A percentile compares a stretch with the other conserved stretches of the same genome.
Conservation (phyloP, 2,113 vertebrate species). For the Rhinolophus sinicus region DNA sequence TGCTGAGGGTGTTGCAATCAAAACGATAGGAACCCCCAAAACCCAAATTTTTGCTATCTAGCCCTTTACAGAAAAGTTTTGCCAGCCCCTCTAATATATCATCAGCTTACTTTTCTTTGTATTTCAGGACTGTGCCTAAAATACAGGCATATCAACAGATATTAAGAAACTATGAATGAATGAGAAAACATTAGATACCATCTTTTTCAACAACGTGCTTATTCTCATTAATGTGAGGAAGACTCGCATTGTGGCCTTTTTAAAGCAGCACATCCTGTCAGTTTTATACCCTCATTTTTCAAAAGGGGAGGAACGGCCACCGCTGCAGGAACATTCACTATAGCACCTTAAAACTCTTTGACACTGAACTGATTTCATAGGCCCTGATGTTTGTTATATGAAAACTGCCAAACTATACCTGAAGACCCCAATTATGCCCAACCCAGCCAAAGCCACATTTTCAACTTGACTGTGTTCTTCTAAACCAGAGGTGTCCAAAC, state of each 20-base stretch:
- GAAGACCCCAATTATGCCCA: not conserved
- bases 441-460: not conserved
- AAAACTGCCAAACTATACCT: constrained; percentile 24
- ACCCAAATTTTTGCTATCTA: not conserved
- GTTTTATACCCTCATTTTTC: constrained; percentile 68
- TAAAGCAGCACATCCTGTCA: constrained; percentile 11
- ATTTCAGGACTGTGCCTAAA: not conserved
- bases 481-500: not conserved
- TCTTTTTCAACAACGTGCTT: not conserved
- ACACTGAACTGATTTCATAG: constrained; percentile 24
- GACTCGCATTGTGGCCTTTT: not conserved
- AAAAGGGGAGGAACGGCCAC: constrained; percentile 56
- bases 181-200: not conserved
- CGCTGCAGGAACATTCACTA: constrained; percentile 48
- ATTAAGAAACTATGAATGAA: not conserved
- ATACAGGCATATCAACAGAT: not conserved
- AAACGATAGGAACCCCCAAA: not conserved
- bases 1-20: not conserved
- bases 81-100: too few relatives aligned
- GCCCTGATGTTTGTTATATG: constrained; percentile 46
- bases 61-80: not conserved
- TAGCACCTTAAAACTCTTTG: constrained; percentile 22
- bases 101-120: not conserved
- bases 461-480: not conserved
- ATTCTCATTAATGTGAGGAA: not conserved